A percentile compares a stretch with the other conserved stretches of the same genome.
Conservation (phyloP, 2,113 vertebrate species). For the Archocentrus centrarchus region DNA sequence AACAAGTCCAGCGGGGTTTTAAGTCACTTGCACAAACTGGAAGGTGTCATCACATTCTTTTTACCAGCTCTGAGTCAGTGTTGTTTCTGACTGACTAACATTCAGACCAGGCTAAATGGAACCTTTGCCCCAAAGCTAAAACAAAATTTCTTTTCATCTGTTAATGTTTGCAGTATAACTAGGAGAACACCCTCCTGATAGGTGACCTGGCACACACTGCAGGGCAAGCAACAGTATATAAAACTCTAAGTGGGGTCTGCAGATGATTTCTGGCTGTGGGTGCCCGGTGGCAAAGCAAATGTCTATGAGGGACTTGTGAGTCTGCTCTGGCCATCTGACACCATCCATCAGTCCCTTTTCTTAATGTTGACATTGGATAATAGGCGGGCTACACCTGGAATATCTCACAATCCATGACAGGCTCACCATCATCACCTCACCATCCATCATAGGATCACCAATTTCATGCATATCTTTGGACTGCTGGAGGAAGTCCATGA, state of each 20-base stretch:
- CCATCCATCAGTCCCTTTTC: not conserved
- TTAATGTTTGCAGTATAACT: not conserved
- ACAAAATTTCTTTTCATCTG: not conserved
- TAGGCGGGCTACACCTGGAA: too few relatives aligned
- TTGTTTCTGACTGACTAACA: not conserved
- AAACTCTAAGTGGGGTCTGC: not conserved
- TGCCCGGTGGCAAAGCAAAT: not conserved
- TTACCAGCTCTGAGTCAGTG: rapidly evolving
- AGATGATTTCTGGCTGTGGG: rapidly evolving
- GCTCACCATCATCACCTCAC: not conserved
- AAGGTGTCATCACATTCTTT: not conserved
- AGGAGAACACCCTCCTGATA: not conserved
- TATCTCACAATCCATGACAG: too few relatives aligned
- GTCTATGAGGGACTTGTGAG: not conserved
- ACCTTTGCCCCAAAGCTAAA: too few relatives aligned
- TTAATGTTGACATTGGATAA: too few relatives aligned
- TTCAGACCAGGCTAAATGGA: too few relatives aligned
- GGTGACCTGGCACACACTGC: rapidly evolving
- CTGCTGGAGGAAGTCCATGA: not conserved
- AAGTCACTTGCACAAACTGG: not conserved
- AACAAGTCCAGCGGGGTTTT: not conserved
- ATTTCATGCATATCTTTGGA: not conserved
- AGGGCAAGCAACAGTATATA: not conserved
- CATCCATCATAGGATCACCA: rapidly evolving
- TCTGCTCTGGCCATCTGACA: not conserved